Evolutionary conservation across 92 coral and sea anemone genomes (phyloP), one percentile per base, ranked within the genome.

Genomic region (Phymanthus crucifer): DNA sequence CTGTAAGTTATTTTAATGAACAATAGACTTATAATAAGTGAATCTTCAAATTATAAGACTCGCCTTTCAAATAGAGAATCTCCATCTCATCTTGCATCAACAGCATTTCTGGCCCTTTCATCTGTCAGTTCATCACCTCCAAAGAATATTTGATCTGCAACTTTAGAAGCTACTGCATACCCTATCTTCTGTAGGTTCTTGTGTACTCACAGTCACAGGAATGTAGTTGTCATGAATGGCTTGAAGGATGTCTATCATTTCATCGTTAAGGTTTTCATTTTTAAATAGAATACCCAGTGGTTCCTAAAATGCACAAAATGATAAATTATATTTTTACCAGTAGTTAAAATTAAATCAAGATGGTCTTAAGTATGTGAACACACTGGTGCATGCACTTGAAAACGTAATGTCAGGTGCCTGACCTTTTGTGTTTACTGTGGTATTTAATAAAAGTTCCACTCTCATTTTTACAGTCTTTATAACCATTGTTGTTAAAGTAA

Each of bases 121-220:
- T 90, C 89, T 0, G 91, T 90, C 31, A 87, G 73, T 58, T 87
- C 87, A 73, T 87, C 89, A 9, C 90, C 90, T 40, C 93, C 90
- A 73, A 89, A 83, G 68, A 84, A 90, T 54, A 84, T 40, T 50
- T 77, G 36, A 12, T 82, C 78, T 2, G 78, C 11, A 4, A 72
- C 52, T 48, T 72, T 72, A 23, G 72, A 23, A 13, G 23, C 38
- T 14, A n/a, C 6, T 14, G 43, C 57, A 73, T 27, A 33, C 52
- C 40, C 85, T n/a, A 74, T 29, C 76, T 74, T 77, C 81, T 86
- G 40, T 48, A 65, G 38, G 36, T 12, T 74, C 40, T 65, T 65
- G 70, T 19, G 32, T n/a, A n/a, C n/a, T 65, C 14, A 46, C 33
- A 2, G 66, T 26, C 40, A 70, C 73, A 16, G 91, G 91, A 18